Percentiles rank a stretch among this genome's conserved stretches.
phyloP scores from a whole-genome alignment of 2,888 invertebrate genomes.

The Tachina lurida region DNA sequence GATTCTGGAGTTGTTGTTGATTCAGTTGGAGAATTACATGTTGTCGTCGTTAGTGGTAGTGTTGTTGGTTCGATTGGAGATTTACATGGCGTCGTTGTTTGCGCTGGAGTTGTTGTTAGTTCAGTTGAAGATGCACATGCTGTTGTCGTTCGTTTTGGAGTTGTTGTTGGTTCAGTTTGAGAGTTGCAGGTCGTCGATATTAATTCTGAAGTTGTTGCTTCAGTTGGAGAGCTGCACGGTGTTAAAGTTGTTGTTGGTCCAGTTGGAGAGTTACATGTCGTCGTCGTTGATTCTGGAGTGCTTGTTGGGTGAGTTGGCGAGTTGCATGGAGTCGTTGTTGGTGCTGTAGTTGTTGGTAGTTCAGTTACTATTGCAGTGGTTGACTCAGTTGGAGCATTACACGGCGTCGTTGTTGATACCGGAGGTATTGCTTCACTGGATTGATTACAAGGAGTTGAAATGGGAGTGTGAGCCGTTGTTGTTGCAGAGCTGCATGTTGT shows the following conservation, averaged over 20 bases:
- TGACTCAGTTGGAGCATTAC: too few relatives aligned
- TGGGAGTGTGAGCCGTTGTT: background rate
- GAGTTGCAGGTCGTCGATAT: background rate
- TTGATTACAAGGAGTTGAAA: too few relatives aligned
- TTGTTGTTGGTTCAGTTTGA: constrained; percentile 12
- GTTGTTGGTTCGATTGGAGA: background rate
- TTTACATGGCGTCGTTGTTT: background rate
- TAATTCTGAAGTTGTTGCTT: background rate
- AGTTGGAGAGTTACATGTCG: background rate
- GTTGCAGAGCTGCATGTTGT: background rate
- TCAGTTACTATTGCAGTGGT: too few relatives aligned
- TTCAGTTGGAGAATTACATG: constrained; percentile 1
- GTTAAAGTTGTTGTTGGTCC: background rate
- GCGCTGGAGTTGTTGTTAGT: background rate
- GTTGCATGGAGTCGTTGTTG: too few relatives aligned
- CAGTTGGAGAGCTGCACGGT: background rate
- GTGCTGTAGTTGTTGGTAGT: too few relatives aligned
- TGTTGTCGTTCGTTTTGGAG: background rate
- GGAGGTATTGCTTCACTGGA: too few relatives aligned
- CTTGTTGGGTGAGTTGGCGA: too few relatives aligned
- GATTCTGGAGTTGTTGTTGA: background rate
- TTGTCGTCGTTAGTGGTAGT: background rate
- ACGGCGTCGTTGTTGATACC: too few relatives aligned
- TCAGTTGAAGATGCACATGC: background rate
- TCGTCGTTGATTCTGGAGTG: background rate